phyloP scores from a whole-genome alignment of 1,140 invertebrate genomes.

The Bombus impatiens region DNA sequence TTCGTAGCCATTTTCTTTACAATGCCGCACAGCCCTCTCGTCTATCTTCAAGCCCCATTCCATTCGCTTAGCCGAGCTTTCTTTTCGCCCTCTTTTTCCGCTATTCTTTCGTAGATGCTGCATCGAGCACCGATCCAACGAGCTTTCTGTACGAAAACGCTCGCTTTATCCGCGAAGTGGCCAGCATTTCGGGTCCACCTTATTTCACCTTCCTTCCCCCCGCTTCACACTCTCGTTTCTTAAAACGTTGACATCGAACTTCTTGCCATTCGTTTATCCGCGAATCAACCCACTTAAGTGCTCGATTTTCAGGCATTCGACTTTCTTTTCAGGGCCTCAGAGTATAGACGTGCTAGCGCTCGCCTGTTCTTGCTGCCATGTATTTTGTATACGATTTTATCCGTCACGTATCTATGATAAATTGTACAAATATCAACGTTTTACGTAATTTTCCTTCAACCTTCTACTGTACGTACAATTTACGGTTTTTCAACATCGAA shows the following conservation, averaged over 20 bases:
- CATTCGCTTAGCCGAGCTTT: slow-evolving; percentile 31
- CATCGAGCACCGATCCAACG: slow-evolving; percentile 51
- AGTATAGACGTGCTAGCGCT: too few relatives aligned
- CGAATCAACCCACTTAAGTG: slow-evolving; percentile 8
- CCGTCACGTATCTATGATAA: neutral
- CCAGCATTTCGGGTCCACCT: slow-evolving; percentile 43
- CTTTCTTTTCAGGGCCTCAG: neutral
- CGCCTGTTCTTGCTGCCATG: too few relatives aligned
- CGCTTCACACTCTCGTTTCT: slow-evolving; percentile 15
- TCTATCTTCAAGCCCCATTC: slow-evolving; percentile 46
- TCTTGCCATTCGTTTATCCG: neutral
- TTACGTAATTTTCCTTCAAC: neutral
- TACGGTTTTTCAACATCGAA: neutral
- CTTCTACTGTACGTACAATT: too few relatives aligned
- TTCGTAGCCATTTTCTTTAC: slow-evolving; percentile 33
- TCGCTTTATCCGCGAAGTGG: slow-evolving; percentile 55
- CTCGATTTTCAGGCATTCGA: neutral
- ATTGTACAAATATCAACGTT: neutral
- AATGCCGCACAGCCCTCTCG: slow-evolving; percentile 15
- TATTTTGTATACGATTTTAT: neutral
- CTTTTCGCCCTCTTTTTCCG: neutral
- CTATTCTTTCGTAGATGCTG: slow-evolving; percentile 31
- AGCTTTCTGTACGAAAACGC: slow-evolving; percentile 54
- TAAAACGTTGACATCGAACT: slow-evolving; percentile 40
- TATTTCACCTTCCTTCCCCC: neutral